phyloP scores from a whole-genome alignment of 2,888 invertebrate species.

The Trilocha varians region DNA sequence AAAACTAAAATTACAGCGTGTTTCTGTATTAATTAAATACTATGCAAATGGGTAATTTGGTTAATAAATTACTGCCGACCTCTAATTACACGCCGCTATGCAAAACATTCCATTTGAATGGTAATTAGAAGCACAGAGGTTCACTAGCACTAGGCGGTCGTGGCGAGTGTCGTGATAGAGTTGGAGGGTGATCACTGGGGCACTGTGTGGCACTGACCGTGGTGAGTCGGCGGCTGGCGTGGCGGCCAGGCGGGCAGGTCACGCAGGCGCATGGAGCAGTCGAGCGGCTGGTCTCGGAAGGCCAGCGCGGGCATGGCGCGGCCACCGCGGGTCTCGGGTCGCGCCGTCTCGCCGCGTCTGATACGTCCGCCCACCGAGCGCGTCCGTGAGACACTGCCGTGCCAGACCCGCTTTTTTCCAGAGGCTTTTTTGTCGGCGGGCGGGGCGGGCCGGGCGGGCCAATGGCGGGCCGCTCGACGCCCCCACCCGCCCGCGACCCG shows the following conservation, averaged over 20 bases:
- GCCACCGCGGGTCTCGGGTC: conserved; percentile 70
- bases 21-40: conserved; percentile 3
- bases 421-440: conserved; percentile 48
- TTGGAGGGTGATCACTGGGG: conserved; percentile 7
- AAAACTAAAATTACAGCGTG: conserved; percentile 1
- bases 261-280: conserved; percentile 79
- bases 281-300: conserved; percentile 78
- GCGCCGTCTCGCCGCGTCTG: conserved; percentile 53
- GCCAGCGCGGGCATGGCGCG: conserved; percentile 78
- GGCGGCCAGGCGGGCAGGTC: conserved; percentile 58
- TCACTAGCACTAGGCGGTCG: too few relatives aligned
- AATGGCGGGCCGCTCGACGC: conserved; percentile 35
- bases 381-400: conserved; percentile 64
- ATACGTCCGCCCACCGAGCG: conserved; percentile 59
- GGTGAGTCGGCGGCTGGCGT: conserved; percentile 31
- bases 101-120: not conserved
- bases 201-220: conserved; percentile 43
- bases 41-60: conserved; percentile 6
- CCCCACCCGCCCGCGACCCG: conserved; percentile 20
- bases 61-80: conserved; percentile 2
- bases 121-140: too few relatives aligned
- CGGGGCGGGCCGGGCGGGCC: conserved; percentile 54
- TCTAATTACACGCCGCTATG: not conserved
- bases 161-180: too few relatives aligned
- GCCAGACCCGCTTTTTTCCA: conserved; percentile 51